These are phyloP conservation scores for Phytoseiulus persimilis DNA, from an alignment of 2,888 invertebrate species.

Conservation along the genomic window DNA sequence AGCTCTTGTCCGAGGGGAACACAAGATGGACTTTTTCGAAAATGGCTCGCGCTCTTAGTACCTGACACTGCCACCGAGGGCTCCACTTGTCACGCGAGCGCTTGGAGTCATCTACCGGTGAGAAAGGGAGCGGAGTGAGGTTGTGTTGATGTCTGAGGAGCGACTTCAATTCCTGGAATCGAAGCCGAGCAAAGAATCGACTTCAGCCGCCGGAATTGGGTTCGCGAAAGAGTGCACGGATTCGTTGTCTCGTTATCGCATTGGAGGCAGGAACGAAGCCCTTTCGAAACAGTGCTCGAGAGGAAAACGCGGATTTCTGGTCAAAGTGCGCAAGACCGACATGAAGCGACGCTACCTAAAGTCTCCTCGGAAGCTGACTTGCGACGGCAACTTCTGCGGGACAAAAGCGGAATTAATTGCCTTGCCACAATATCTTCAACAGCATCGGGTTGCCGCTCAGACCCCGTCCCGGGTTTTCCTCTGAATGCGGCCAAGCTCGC, in stretches of 20 bases:
- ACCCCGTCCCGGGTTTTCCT: not conserved
- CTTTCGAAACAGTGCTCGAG: not conserved
- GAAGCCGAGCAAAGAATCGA: slow-evolving; percentile 18
- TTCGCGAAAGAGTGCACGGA: not conserved
- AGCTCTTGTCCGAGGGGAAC: not conserved
- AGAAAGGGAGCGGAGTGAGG: not conserved
- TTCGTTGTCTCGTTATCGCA: not conserved
- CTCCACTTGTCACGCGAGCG: slow-evolving; percentile 6
- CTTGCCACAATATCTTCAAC: not conserved
- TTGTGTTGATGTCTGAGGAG: slow-evolving; percentile 34
- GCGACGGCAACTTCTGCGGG: not conserved
- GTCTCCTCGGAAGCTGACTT: not conserved
- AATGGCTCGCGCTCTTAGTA: not conserved
- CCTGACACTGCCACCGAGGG: not conserved
- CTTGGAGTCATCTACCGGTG: not conserved
- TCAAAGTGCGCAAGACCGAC: not conserved
- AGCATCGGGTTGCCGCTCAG: not conserved
- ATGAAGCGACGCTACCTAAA: not conserved
- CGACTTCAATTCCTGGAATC: slow-evolving; percentile 35
- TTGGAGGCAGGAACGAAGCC: not conserved
- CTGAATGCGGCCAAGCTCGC: not conserved
- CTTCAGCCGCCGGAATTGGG: not conserved
- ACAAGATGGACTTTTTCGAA: not conserved
- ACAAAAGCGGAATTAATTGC: not conserved
- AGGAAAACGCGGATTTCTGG: not conserved